Conservation (phyloP, 2,113 vertebrate genomes). For the Aythya baeri region DNA sequence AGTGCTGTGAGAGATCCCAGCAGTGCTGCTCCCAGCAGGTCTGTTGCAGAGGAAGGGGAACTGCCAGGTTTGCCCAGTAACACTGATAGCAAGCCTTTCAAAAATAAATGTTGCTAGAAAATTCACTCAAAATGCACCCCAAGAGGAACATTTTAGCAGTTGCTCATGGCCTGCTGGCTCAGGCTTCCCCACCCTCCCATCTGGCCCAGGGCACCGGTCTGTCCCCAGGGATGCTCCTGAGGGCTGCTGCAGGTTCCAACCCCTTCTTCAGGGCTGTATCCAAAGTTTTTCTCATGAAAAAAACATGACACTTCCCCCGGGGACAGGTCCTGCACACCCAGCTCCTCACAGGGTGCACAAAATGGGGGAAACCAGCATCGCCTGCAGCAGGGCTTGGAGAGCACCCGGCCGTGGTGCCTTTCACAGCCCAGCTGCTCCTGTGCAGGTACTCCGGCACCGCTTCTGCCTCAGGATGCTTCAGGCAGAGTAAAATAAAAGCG, state of each 20-base stretch:
- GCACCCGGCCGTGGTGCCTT: not conserved
- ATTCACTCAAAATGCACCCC: not conserved
- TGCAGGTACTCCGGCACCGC: not conserved
- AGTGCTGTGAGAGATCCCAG: not conserved
- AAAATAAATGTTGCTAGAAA: not conserved
- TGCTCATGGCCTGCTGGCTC: not conserved
- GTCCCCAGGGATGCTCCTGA: not conserved
- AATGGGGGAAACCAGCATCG: not conserved
- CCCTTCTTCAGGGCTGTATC: not conserved
- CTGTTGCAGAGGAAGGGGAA: not conserved
- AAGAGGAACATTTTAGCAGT: not conserved
- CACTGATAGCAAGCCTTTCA: accelerated
- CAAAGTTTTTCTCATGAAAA: not conserved
- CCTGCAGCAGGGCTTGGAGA: not conserved
- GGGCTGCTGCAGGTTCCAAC: not conserved
- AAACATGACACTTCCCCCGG: not conserved
- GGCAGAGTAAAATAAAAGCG: not conserved
- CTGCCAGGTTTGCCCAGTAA: not conserved
- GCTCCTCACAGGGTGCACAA: not conserved
- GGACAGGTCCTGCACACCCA: not conserved
- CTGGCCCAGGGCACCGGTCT: no score
- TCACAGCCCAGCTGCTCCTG: not conserved
- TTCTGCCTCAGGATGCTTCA: not conserved
- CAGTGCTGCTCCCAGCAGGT: not conserved
- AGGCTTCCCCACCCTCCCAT: not conserved